Conservation (phyloP, 2,888 invertebrate genomes). For the Neoscelio sp. region DNA sequence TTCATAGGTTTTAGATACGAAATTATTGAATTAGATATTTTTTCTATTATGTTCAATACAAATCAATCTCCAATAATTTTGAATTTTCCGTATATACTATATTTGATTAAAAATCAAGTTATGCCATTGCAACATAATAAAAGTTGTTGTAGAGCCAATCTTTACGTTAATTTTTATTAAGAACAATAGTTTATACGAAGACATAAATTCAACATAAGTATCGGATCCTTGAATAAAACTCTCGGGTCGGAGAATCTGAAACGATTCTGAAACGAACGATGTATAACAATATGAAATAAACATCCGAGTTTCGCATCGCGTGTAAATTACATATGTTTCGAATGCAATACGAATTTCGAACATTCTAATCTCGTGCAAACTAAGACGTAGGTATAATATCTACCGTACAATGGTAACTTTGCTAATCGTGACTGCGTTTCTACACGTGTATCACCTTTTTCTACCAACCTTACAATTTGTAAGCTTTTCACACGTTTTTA, state of each 20-base stretch:
- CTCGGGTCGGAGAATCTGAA: not conserved
- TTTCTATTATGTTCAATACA: slow-evolving; percentile 2
- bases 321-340: slow-evolving; percentile 33
- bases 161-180: no score
- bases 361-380: slow-evolving; percentile 15
- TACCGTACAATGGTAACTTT: slow-evolving; percentile 16
- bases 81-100: not conserved
- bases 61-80: slow-evolving; percentile 8
- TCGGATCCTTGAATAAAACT: not conserved
- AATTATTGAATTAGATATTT: not conserved
- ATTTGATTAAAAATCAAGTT: slow-evolving; percentile 2
- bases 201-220: not conserved
- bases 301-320: slow-evolving; percentile 26
- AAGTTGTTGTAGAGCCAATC: no score
- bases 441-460: slow-evolving; percentile 47
- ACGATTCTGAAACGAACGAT: slow-evolving; percentile 1
- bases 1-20: slow-evolving; percentile 8
- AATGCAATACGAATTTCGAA: slow-evolving; percentile 28
- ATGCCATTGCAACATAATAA: not conserved
- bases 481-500: slow-evolving; percentile 24
- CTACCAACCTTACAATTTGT: slow-evolving; percentile 27
- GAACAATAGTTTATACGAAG: no score
- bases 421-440: slow-evolving; percentile 30
- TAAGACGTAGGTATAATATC: slow-evolving; percentile 9
- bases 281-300: not conserved